Evolutionary conservation across 2,797 vertebrate species (phyloP).

Genomic region (Oryzias dopingdopingensis): DNA sequence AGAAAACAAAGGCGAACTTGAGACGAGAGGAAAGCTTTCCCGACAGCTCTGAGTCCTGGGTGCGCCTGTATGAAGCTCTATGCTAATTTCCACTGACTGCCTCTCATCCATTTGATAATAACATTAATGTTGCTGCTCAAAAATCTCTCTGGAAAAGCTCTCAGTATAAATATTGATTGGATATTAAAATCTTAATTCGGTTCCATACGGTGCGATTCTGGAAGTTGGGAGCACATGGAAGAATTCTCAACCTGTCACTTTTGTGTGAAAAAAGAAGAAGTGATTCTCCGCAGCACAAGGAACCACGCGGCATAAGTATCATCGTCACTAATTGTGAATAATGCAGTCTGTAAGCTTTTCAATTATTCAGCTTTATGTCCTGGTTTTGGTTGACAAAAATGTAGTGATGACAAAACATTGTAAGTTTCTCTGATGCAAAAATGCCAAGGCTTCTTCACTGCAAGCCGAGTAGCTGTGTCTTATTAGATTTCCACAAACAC

Average conservation of each 20-base stretch:
- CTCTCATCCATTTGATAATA: conserved; percentile 36
- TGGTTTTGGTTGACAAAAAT: conserved; percentile 73
- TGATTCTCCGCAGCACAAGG: conserved; percentile 52
- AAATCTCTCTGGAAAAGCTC: conserved; percentile 46
- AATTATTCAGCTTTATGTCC: conserved; percentile 77
- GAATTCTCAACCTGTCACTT: conserved; percentile 50
- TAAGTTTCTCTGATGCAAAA: conserved; percentile 64
- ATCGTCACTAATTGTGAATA: conserved; percentile 73
- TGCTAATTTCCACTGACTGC: conserved; percentile 47
- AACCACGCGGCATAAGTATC: conserved; percentile 60
- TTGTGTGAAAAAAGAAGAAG: conserved; percentile 42
- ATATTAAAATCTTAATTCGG: conserved; percentile 58
- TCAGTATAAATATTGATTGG: conserved; percentile 68
- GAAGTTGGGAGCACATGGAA: conserved; percentile 36
- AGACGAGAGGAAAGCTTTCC: conserved; percentile 43
- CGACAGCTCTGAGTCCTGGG: conserved; percentile 49
- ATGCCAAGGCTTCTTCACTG: conserved; percentile 59
- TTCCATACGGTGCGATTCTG: conserved; percentile 37
- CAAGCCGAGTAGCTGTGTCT: conserved; percentile 65
- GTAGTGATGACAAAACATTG: conserved; percentile 68
- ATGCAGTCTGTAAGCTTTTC: conserved; percentile 72
- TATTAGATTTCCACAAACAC: conserved; percentile 76
- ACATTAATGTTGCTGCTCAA: conserved; percentile 48
- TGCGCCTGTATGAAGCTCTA: conserved; percentile 33
- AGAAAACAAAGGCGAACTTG: conserved; percentile 61